Conservation (phyloP, 2,888 invertebrate species). For the Xylota segnis region DNA sequence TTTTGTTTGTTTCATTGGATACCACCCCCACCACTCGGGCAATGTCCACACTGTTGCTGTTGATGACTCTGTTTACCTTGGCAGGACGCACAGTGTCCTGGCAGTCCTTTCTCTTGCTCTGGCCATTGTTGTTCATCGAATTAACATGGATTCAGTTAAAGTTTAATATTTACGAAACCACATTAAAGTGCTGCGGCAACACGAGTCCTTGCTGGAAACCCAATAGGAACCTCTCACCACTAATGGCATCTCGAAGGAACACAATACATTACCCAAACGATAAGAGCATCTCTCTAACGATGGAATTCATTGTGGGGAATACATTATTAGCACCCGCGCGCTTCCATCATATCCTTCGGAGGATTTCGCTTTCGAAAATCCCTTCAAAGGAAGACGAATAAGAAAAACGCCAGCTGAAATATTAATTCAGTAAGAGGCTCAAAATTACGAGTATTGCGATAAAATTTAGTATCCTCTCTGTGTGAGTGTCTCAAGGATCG, state of each 20-base stretch:
- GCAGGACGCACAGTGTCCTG: neutral
- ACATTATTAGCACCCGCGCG: slow-evolving; percentile 28
- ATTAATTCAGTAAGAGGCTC: slow-evolving; percentile 47
- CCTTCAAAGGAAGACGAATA: neutral
- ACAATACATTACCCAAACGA: slow-evolving; percentile 4
- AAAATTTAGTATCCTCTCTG: slow-evolving; percentile 39
- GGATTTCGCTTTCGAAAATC: neutral
- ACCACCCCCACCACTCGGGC: neutral
- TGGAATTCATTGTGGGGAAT: slow-evolving; percentile 35
- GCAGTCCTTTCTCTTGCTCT: neutral
- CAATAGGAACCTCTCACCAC: neutral
- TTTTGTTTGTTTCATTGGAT: neutral
- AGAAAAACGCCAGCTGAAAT: slow-evolving; percentile 17
- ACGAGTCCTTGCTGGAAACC: slow-evolving; percentile 1
- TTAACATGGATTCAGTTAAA: neutral
- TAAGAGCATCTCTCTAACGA: slow-evolving; percentile 5
- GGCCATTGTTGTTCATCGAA: neutral
- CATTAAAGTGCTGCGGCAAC: neutral
- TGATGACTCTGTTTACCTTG: slow-evolving; percentile 8
- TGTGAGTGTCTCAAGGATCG: slow-evolving; percentile 19
- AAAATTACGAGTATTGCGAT: slow-evolving; percentile 43
- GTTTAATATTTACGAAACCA: neutral
- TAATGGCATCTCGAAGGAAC: slow-evolving; percentile 31
- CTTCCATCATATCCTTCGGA: too few relatives aligned
- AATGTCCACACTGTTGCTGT: neutral